Base-by-base conservation (phyloP, 2,113 vertebrate species). In the Aptenodytes forsteri region DNA sequence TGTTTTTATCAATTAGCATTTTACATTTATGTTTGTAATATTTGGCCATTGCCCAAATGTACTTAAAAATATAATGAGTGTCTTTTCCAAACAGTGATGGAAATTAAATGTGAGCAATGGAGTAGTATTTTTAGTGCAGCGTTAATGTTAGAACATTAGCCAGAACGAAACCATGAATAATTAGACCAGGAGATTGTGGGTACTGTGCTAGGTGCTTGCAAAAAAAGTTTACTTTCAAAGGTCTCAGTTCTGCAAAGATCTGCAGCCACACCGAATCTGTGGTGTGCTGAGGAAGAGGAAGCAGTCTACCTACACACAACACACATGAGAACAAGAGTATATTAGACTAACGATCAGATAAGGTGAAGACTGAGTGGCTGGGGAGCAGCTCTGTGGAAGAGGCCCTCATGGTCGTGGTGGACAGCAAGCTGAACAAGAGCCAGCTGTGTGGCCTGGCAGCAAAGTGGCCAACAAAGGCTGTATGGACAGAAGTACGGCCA, bases 1-100 rank as follows among this genome's bases (percentile, higher is more conserved):
- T 70, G 54, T 42, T 75, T 96, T 88, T 93, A 94, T 91, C 92
- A 93, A 87, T 95, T 95, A 95, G 19, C 44, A 36, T 92, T 96
- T 91, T 83, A 92, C 76, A 75, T 91, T 84, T 92, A 76, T 81
- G 52, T 92, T 90, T 95, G 54, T 76, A 81, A 78, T 91, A 67
- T 84, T 95, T 96, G 89, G 90, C 77, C 16, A n/a, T 84, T 84
- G 52, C 40, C 86, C 86, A 97, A 78, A 84, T 69, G 52, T 89
- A 82, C n/a, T 92, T 82, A 89, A 66, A 95, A 92, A 89, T 91
- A 87, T 90, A 93, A 90, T 40, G 34, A 93, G n/a, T 47, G 22
- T 84, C 38, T 95, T 93, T 91, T 81, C 47, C 65, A 89, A 95
- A 85, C 40, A 72, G 52, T 56, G 72, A 92, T 84, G 59, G 73